Evolutionary conservation across 2,888 invertebrate species (phyloP), one percentile per base, ranked within the genome.

Genomic region (Anthophora plumipes): DNA sequence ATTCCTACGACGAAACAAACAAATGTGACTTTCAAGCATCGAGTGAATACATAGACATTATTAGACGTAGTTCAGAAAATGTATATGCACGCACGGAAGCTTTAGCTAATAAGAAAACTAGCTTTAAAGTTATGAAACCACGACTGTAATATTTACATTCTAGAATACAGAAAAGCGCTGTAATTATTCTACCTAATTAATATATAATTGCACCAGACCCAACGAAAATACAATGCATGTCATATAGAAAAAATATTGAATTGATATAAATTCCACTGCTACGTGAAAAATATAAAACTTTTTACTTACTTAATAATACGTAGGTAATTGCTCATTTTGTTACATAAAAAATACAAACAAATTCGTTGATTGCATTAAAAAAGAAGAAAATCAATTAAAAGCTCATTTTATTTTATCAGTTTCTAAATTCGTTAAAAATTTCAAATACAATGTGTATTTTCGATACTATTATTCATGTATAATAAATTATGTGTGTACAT

Each of bases 91-190:
- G 93, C 59, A 93, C 93, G 14, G 93, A 93, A 85, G 93, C 93
- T 75, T 90, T 93, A 85, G 91, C 92, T 48, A 93, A 91, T 85
- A 93, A 93, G 86, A 91, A 91, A 76, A 91, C 91, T 77, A 93
- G 93, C 82, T 93, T 93, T 77, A 93, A 93, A 90, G 93, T 93
- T 66, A 92, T 93, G 92, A 92, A 91, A 84, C 92, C 93, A 68
- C 92, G 93, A 76, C 89, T 90, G 84, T 93, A 92, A 90, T 83
- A 83, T 83, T 85, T 81, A 72, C 60, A 77, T 66, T 75, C 25
- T 84, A 70, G 41, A 63, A 79, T 68, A 52, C 48, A 72, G 70
- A 43, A 59, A 63, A 73, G 52, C 60, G 39, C 39, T 48, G 69
- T 79, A 69, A 67, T 75, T 80, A 61, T 69, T 75, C 12, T 64